Base-by-base conservation (phyloP, 2,888 invertebrate genomes). In the Nebria salina region DNA sequence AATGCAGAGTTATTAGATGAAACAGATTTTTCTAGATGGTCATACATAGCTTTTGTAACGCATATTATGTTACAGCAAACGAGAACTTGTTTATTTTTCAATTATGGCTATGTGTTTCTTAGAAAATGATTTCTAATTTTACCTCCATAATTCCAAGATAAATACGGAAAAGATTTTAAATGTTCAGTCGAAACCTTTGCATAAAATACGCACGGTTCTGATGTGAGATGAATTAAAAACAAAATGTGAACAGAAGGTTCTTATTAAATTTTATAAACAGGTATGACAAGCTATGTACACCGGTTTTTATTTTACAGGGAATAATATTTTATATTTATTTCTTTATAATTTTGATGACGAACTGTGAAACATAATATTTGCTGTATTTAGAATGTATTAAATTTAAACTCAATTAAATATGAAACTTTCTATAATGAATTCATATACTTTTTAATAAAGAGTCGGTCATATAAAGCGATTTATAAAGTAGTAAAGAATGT, bases 191-290 rank as follows among this genome's bases (percentile, higher is more conserved):
- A 15, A 11, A 20, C 8, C 4, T 3, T 54, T 54, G 54, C 54
- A 54, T 54, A 7, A 8, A 13, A 54, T 54, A 54, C 54, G 70
- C 34, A 7, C 15, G 34, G 15, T 2, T 13, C 70, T 34, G 70
- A 70, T 3, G 26, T 70, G 70, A 70, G 70, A 70, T 70, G 70
- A 26, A 70, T 70, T 70, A 70, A 70, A 70, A 20, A 70, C 70
- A 34, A 70, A 70, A 70, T 26, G 70, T 54, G 70, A 70, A 20
- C 70, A 34, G 54, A 54, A 54, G 70, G 70, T 70, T 26, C 34
- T 70, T 70, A 70, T 70, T 70, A 70, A 70, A 70, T 70, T 70
- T 70, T 70, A 70, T 70, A 70, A 70, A 70, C 25, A 70, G 25
- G 25, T 25, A 2, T 25, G 11, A 54, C 13, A 54, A 7, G 54